Evolutionary conservation across 1,140 invertebrate species (phyloP), one percentile per base, ranked within the genome.

Genomic region (Mercenaria mercenaria): DNA sequence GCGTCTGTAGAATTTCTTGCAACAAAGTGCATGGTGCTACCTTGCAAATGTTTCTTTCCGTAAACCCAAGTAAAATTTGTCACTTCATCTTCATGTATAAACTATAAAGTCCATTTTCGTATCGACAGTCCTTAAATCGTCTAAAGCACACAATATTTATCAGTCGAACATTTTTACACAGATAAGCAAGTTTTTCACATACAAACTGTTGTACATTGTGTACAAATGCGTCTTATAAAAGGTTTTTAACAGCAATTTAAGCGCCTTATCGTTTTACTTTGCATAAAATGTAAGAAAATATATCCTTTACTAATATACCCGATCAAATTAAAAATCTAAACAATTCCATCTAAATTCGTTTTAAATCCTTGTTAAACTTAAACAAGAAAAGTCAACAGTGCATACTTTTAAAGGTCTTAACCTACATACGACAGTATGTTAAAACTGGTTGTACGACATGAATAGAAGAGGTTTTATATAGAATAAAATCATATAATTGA

Each of bases 1-100:
- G 37, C 23, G 61, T 88, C 86, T 1, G 86, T 88, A 2, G 86
- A 52, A 79, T 88, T 88, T 29, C 86, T 34, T 41, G 86, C 86
- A 43, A 88, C 77, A 81, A 88, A 88, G 81, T 88, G 86, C 86
- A 88, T 88, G 15, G 18, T 76, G 43, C 43, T 50, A 64, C 13
- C 3, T 56, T 80, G 23, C 29, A 6, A 50, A 47, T 29, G 41
- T 43, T 20, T 1, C 29, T n/a, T 37, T 41, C 34, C 18, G 10
- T 18, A 72, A 37, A 43, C 0, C 3, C 41, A 74, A 41, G 43
- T 47, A 47, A 47, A 6, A 8, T 47, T 47, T 47, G 15, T 47
- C 15, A 47, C 15, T 15, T 47, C 43, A n/a, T n/a, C n/a, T n/a
- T n/a, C n/a, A n/a, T n/a, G n/a, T n/a, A n/a, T n/a, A n/a, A n/a